Conservation (phyloP, 2,113 vertebrate species). For the Chiloscyllium plagiosum region DNA sequence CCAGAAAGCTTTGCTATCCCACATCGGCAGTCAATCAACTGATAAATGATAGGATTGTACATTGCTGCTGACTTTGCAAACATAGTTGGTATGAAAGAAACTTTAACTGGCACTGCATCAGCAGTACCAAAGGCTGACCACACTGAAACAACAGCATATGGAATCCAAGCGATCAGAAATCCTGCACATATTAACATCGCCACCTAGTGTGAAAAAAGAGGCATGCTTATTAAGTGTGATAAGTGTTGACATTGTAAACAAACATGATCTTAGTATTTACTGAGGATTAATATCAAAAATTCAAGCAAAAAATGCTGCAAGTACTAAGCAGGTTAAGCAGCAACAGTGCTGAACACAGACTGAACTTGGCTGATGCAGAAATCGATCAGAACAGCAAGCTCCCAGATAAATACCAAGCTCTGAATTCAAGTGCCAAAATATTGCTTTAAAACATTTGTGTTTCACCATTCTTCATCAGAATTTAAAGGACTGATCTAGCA, state of each 20-base stretch:
- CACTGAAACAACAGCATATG: constrained; percentile 82
- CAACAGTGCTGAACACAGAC: too few species aligned
- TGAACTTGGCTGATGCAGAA: neutral
- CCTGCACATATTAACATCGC: constrained; percentile 94
- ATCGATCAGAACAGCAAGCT: neutral
- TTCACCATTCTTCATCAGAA: neutral
- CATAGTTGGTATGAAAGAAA: constrained; percentile 81
- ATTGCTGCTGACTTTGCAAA: constrained; percentile 90
- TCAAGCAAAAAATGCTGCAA: neutral
- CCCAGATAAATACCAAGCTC: too few species aligned
- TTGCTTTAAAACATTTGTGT: neutral
- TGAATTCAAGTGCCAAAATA: too few species aligned
- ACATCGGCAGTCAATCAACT: constrained; percentile 72
- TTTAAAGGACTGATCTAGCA: neutral
- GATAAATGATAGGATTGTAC: constrained; percentile 97
- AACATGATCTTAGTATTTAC: neutral
- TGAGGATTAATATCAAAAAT: neutral
- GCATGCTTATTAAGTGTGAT: neutral
- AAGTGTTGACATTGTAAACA: neutral
- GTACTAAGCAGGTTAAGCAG: neutral
- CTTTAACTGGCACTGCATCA: constrained; percentile 72
- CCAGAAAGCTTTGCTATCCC: neutral
- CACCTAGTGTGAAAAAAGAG: constrained; percentile 60
- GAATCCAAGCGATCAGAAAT: constrained; percentile 90
- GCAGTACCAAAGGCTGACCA: constrained; percentile 83